These are phyloP conservation scores for Flexamia atlantica DNA, from an alignment of 2,888 invertebrate genomes.

Conservation along the genomic window DNA sequence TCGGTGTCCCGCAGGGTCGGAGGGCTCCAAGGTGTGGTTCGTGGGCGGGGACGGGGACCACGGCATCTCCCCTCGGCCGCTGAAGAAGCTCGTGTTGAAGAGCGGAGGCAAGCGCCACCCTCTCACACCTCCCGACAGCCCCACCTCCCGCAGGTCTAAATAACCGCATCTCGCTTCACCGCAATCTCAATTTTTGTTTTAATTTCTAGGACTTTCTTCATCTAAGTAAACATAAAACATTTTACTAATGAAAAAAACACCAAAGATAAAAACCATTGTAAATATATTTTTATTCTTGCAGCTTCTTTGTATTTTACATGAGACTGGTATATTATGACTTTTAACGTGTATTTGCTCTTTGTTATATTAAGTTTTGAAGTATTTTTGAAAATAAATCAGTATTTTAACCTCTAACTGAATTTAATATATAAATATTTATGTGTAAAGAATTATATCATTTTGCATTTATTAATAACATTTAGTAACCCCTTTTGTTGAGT, in stretches of 20 bases:
- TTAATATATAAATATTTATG: slow-evolving; percentile 3
- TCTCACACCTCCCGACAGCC: slow-evolving; percentile 71
- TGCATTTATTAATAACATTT: neutral
- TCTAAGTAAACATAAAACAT: neutral
- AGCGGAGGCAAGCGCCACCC: slow-evolving; percentile 76
- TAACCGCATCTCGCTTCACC: slow-evolving; percentile 57
- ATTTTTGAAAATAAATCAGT: slow-evolving; percentile 13
- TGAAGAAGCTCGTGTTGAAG: slow-evolving; percentile 83
- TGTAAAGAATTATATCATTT: slow-evolving; percentile 1
- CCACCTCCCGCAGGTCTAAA: slow-evolving; percentile 71
- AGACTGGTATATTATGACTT: neutral
- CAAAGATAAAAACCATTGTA: neutral
- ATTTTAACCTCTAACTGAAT: neutral
- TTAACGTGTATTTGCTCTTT: neutral
- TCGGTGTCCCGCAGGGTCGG: slow-evolving; percentile 58
- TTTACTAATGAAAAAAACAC: slow-evolving; percentile 5
- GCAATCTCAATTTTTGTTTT: neutral
- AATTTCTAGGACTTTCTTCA: neutral
- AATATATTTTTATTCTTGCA: neutral
- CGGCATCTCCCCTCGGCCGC: slow-evolving; percentile 83
- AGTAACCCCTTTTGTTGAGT: neutral
- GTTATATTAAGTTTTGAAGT: slow-evolving; percentile 9
- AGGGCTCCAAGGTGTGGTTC: slow-evolving; percentile 78
- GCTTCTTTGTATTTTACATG: too few species aligned
- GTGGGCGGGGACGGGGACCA: slow-evolving; percentile 73